Evolutionary conservation across 2,888 invertebrate genomes (phyloP).

Genomic region (Xanthia togata): DNA sequence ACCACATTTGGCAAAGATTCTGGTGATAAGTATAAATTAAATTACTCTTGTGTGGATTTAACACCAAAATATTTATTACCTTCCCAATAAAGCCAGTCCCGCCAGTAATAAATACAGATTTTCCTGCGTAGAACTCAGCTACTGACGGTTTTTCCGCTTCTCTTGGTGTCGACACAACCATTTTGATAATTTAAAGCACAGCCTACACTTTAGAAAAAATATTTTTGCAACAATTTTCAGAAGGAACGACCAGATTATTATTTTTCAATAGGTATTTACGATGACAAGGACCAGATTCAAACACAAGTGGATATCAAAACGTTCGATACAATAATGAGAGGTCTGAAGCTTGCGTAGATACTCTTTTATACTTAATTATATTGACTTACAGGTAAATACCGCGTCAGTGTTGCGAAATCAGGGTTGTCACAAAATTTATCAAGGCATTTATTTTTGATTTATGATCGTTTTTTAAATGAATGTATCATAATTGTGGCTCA

Average conservation of each 20-base stretch:
- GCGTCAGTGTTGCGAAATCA: conserved; percentile 4
- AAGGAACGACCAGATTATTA: neutral
- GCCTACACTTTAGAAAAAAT: neutral
- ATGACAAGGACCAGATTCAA: no score
- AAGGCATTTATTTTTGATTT: neutral
- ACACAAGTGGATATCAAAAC: conserved; percentile 15
- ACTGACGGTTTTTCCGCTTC: conserved; percentile 5
- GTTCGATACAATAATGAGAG: conserved; percentile 20
- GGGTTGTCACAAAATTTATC: neutral
- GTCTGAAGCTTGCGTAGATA: conserved; percentile 1
- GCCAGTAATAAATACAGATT: conserved; percentile 93
- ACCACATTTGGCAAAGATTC: neutral
- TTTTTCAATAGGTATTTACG: no score
- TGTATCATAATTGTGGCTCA: neutral
- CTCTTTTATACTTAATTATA: neutral
- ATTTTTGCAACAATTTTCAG: neutral
- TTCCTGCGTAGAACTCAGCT: conserved; percentile 91
- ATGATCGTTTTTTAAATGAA: no score
- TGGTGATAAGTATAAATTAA: neutral
- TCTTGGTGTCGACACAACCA: conserved; percentile 30
- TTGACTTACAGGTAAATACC: conserved; percentile 9
- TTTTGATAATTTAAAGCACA: conserved; percentile 17
- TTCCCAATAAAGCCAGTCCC: conserved; percentile 95
- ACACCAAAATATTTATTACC: conserved; percentile 78
- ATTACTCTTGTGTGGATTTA: neutral